phyloP scores from a whole-genome alignment of 2,113 vertebrate species.

The Xiphias gladius region DNA sequence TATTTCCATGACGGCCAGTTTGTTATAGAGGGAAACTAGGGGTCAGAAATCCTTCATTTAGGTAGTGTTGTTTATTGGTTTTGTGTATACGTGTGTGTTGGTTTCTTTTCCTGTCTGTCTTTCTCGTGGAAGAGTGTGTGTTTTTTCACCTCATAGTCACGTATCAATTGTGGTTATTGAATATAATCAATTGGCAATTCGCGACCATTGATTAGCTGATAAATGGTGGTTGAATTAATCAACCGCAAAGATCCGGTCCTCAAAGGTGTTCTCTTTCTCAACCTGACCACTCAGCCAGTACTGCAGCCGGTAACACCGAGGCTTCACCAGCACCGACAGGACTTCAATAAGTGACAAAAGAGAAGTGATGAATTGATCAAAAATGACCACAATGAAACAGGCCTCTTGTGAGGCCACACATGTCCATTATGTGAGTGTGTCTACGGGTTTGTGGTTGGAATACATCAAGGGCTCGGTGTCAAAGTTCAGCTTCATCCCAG shows the following conservation, averaged over 20 bases:
- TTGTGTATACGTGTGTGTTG: not conserved
- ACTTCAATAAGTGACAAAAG: slow-evolving; percentile 76
- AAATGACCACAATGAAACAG: slow-evolving; percentile 79
- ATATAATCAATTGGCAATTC: slow-evolving; percentile 66
- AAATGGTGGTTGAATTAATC: slow-evolving; percentile 66
- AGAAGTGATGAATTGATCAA: slow-evolving; percentile 83
- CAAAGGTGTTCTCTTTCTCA: slow-evolving; percentile 29
- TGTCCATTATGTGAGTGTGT: slow-evolving; percentile 79
- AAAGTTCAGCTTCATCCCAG: slow-evolving; percentile 85
- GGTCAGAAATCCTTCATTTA: not conserved
- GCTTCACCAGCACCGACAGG: slow-evolving; percentile 57
- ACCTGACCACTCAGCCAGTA: slow-evolving; percentile 23
- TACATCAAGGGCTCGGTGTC: slow-evolving; percentile 83
- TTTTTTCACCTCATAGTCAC: slow-evolving; percentile 14
- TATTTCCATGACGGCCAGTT: not conserved
- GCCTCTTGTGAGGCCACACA: slow-evolving; percentile 75
- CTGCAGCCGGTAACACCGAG: slow-evolving; percentile 35
- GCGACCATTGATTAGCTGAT: slow-evolving; percentile 80
- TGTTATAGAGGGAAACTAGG: not conserved
- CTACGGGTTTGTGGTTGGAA: slow-evolving; percentile 82
- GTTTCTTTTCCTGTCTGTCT: not conserved
- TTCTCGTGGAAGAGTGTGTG: not conserved
- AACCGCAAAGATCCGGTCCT: slow-evolving; percentile 51
- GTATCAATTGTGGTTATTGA: slow-evolving; percentile 57
- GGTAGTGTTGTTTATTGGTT: not conserved